Evolutionary conservation across 2,113 vertebrate genomes (phyloP), one percentile per base, ranked within the genome.

Genomic region (Anoplopoma fimbria): DNA sequence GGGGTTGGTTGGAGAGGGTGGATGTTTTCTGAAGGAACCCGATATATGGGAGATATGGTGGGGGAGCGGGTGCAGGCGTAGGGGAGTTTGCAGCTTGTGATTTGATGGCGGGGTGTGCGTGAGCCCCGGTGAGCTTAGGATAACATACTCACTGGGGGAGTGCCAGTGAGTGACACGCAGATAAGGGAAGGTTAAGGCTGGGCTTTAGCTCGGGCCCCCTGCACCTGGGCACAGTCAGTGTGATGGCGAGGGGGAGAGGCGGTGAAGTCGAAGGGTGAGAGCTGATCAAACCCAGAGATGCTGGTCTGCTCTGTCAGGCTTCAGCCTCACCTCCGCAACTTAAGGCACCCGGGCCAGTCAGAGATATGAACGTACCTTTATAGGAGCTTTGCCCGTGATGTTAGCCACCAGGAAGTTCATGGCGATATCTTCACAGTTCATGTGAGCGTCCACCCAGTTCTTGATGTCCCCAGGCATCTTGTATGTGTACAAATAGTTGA

Each of bases 391-490:
- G 73, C 98, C 98, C 0, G 98, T 99, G 90, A 99, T 96, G 80
- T 99, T 99, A 3, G 98, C 97, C 79, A 99, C 98, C 23, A 99
- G 95, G 89, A 99, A 99, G 91, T 99, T 99, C 97, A 99, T 99
- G 74, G 98, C 98, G 57, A 99, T 99, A 84, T 99, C 98, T 92
- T 99, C 98, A 87, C 98, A 99, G 91, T 99, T 99, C 98, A 99
- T 99, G 68, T 99, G 98, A 9, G 97, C 97, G 29, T 99, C 98
- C 84, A 99, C 98, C 98, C 98, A 99, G 62, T 97, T 99, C 95
- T 99, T 99, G 91, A 99, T 99, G 90, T 99, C 98, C 77, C 98
- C 98, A 14, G 98, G 98, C 98, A 99, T 99, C 93, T 99, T 99
- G 88, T 99, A 99, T 3, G 98, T 98, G 87, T 99, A 99, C 87